These are phyloP conservation scores for Ptiloglossa arizonensis DNA, from an alignment of 1,140 invertebrate species.

Conservation along the genomic window DNA sequence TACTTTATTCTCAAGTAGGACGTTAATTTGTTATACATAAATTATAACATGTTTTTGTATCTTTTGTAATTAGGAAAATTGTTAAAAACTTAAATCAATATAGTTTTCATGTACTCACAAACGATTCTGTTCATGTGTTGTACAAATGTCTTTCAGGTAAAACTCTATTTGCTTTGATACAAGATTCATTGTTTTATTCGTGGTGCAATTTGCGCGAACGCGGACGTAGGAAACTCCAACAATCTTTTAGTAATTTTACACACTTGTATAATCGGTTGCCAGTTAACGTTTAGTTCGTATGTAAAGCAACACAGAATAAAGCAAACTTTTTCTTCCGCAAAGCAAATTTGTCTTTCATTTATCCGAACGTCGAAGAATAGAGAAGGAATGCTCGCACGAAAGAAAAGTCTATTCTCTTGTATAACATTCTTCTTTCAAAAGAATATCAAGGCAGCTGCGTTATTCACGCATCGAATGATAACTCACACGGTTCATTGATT, in stretches of 20 bases:
- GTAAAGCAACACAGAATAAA: not conserved
- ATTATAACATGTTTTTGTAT: no score
- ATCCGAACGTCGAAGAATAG: constrained; percentile 17
- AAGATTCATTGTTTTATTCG: not conserved
- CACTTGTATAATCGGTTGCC: not conserved
- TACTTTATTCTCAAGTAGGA: no score
- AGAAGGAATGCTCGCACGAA: constrained; percentile 19
- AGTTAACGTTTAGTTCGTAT: not conserved
- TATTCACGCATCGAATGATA: constrained; percentile 44
- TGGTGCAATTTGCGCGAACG: not conserved
- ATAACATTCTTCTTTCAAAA: not conserved
- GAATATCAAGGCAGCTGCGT: constrained; percentile 42
- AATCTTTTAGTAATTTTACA: not conserved
- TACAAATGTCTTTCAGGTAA: not conserved
- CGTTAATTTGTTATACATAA: no score
- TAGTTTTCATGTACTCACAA: no score
- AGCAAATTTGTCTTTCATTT: constrained; percentile 44
- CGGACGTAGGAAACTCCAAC: not conserved
- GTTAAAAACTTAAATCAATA: no score
- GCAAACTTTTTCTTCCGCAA: constrained; percentile 15
- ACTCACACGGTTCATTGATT: constrained; percentile 39
- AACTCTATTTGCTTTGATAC: not conserved
- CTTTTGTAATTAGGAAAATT: no score
- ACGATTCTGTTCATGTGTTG: no score
- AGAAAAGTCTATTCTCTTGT: not conserved